Percentiles rank a stretch among this genome's conserved stretches.
Conservation (phyloP, 2,113 vertebrate genomes). For the Copsychus sechellarum region DNA sequence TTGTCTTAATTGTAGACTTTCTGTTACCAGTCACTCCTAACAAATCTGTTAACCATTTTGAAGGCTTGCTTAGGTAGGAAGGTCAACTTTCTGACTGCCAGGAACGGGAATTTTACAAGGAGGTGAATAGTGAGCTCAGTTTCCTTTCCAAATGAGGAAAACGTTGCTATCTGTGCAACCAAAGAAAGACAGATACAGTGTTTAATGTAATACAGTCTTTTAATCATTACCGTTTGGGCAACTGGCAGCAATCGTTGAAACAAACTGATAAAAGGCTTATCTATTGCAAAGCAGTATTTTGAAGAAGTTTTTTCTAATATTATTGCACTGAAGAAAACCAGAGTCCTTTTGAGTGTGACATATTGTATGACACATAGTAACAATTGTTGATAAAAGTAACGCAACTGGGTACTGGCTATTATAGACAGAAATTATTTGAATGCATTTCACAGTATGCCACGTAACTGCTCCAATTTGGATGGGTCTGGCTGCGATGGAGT, state of each 20-base stretch:
- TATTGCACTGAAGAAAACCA: background rate
- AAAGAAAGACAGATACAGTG: background rate
- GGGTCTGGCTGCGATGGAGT: background rate
- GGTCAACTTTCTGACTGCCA: conserved; percentile 20
- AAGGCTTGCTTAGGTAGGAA: conserved; percentile 1
- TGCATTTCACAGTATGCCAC: background rate
- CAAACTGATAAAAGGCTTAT: background rate
- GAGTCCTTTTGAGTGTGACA: background rate
- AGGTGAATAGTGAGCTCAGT: background rate
- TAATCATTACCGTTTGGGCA: background rate
- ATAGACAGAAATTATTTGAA: background rate
- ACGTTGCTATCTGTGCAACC: background rate
- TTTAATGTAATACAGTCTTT: background rate
- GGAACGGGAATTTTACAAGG: background rate
- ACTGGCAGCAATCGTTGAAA: background rate
- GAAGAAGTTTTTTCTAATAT: background rate
- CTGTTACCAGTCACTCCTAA: conserved; percentile 55
- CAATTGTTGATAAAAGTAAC: background rate
- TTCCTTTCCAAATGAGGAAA: background rate
- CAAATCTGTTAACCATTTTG: conserved; percentile 24
- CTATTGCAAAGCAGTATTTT: background rate
- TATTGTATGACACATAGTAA: background rate
- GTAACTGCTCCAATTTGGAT: background rate
- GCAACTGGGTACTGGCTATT: background rate
- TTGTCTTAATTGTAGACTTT: conserved; percentile 56